These are phyloP conservation scores for Tichodroma muraria DNA, from an alignment of 2,113 vertebrate species.

Conservation along the genomic window DNA sequence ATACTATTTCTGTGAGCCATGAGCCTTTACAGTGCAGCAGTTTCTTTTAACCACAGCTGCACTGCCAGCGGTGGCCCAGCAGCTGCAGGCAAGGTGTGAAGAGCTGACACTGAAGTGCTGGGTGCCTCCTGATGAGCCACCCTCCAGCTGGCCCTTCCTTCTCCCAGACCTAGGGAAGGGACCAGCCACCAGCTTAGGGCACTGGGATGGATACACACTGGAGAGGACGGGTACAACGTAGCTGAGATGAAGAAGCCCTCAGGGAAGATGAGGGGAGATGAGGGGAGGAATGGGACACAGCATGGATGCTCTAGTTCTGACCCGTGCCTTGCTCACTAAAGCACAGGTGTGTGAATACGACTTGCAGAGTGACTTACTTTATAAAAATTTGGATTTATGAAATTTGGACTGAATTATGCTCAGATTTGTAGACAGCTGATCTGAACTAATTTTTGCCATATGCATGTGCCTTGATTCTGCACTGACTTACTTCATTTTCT, in stretches of 20 bases:
- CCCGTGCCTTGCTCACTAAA: background rate
- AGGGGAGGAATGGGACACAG: background rate
- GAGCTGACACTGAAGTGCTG: background rate
- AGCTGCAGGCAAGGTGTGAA: background rate
- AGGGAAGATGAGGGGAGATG: background rate
- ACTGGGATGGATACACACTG: rapidly evolving
- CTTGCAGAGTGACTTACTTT: background rate
- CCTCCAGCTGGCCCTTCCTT: too few relatives aligned
- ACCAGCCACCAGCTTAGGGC: background rate
- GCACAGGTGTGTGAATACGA: background rate
- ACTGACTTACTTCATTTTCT: background rate
- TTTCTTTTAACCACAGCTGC: rapidly evolving
- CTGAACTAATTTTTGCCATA: background rate
- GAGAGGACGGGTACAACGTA: background rate
- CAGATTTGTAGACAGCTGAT: background rate
- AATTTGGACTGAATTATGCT: background rate
- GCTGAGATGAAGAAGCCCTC: background rate
- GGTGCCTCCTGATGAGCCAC: background rate
- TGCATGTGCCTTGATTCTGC: background rate
- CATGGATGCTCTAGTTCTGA: background rate
- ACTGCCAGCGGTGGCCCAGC: rapidly evolving
- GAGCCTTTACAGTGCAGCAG: background rate
- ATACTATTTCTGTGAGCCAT: background rate
- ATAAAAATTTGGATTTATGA: too few relatives aligned
- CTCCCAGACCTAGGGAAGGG: background rate